Base-by-base conservation (phyloP, 2,888 invertebrate genomes). In the Lasioglossum lativentre region DNA sequence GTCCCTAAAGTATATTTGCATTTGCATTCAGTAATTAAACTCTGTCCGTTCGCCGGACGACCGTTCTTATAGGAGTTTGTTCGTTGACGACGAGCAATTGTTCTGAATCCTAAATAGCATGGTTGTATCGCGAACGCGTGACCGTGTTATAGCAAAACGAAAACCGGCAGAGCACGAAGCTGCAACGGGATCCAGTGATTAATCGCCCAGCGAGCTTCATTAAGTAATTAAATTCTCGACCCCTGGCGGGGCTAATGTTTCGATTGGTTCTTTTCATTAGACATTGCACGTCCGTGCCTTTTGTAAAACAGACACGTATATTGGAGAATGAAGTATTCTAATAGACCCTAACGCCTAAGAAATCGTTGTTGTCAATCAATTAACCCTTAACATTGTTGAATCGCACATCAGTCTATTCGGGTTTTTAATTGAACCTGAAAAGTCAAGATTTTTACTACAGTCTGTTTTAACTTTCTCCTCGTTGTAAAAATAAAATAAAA, bases 1-100 rank as follows among this genome's bases (percentile, higher is more conserved):
- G 88, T 92, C 91, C 92, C 91, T 88, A 92, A 92, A 93, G 93
- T 93, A 92, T 93, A 93, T 93, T 93, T 92, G 91, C 92, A 94
- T 94, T 94, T 94, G 93, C 93, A 94, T 93, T 93, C 86, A 88
- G 91, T 93, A 93, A 94, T 94, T 94, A 94, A 93, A 91, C 90
- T 90, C 89, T 80, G 87, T 83, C 85, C 88, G 80, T 82, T 86
- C 75, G 77, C 56, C 40, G 80, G 85, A 84, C 80, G 81, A 77
- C 70, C 85, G 90, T 89, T 91, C 93, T 93, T 93, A 93, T 93
- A 92, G 91, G 87, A 90, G 90, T 90, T 91, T 76, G 85, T 81
- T 89, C 72, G 88, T 85, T 88, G 86, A 88, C 90, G 90, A 89
- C 86, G 88, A 89, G 88, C 90, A 88, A 90, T 90, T 83, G 89